phyloP scores from a whole-genome alignment of 1,140 invertebrate genomes.

The Ptiloglossa arizonensis region DNA sequence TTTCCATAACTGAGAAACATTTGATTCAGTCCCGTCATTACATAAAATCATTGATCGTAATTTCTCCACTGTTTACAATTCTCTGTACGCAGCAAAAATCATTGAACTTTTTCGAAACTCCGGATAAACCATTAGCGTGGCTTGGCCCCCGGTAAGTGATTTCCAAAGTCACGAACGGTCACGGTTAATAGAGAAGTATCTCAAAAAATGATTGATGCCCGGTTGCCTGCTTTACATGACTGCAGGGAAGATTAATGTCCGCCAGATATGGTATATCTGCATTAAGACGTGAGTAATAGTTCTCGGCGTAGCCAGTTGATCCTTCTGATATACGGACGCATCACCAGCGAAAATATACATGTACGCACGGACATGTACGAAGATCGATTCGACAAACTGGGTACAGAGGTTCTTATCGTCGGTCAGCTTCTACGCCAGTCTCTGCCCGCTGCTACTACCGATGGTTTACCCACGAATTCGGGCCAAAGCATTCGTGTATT shows the following conservation, averaged over 20 bases:
- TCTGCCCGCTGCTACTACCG: conserved; percentile 20
- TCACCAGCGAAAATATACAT: conserved; percentile 3
- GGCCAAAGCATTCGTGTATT: conserved; percentile 39
- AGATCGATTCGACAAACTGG: conserved; percentile 48
- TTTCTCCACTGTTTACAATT: too few relatives aligned
- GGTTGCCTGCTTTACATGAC: neutral
- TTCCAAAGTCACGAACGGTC: neutral
- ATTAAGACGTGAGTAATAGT: conserved; percentile 24
- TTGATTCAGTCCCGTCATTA: too few relatives aligned
- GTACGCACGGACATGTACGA: conserved; percentile 29
- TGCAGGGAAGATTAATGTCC: conserved; percentile 1
- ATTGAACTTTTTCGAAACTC: too few relatives aligned
- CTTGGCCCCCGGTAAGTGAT: neutral
- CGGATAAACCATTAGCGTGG: too few relatives aligned
- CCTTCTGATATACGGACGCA: neutral
- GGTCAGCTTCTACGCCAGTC: conserved; percentile 19
- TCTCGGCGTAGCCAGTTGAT: neutral
- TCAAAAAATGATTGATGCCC: conserved; percentile 19
- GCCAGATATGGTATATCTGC: neutral
- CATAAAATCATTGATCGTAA: too few relatives aligned
- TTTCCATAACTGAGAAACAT: too few relatives aligned
- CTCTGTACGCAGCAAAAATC: neutral
- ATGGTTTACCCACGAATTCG: conserved; percentile 58
- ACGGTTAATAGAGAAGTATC: conserved; percentile 2
- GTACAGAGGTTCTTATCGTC: conserved; percentile 48